Conservation (phyloP, 1,140 invertebrate species). For the Bombus affinis region DNA sequence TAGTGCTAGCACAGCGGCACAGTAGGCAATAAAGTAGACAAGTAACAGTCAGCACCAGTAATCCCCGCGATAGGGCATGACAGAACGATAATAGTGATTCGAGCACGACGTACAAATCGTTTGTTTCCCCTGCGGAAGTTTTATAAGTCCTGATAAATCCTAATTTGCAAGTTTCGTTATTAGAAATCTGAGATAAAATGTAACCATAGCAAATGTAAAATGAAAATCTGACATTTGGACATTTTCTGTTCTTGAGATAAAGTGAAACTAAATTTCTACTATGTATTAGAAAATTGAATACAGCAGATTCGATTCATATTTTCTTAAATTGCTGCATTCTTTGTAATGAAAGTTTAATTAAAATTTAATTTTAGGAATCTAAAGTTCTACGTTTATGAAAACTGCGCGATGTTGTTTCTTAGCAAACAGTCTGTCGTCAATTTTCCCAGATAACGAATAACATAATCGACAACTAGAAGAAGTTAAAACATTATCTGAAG, state of each 20-base stretch:
- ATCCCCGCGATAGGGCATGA: slow-evolving; percentile 47
- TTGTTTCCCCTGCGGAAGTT: slow-evolving; percentile 12
- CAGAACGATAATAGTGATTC: slow-evolving; percentile 54
- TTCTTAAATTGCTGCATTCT: too few relatives aligned
- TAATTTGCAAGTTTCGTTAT: neutral
- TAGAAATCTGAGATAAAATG: neutral
- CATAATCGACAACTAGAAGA: neutral
- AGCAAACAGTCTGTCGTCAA: too few relatives aligned
- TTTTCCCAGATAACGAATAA: too few relatives aligned
- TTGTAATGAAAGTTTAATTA: too few relatives aligned
- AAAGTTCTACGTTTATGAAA: too few relatives aligned
- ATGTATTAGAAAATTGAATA: too few relatives aligned
- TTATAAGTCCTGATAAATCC: neutral
- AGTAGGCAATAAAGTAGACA: slow-evolving; percentile 62
- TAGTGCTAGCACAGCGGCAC: slow-evolving; percentile 27
- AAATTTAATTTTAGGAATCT: too few relatives aligned
- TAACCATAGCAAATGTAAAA: neutral
- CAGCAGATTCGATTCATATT: too few relatives aligned
- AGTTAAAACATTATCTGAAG: neutral
- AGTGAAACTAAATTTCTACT: neutral
- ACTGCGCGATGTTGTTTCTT: too few relatives aligned
- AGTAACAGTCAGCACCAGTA: slow-evolving; percentile 63
- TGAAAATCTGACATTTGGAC: neutral
- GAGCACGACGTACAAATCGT: slow-evolving; percentile 48
- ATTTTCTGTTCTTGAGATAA: neutral